Percentiles rank a stretch among this genome's conserved stretches.
Conservation (phyloP, 2,113 vertebrate genomes). For the Hipposideros armiger region DNA sequence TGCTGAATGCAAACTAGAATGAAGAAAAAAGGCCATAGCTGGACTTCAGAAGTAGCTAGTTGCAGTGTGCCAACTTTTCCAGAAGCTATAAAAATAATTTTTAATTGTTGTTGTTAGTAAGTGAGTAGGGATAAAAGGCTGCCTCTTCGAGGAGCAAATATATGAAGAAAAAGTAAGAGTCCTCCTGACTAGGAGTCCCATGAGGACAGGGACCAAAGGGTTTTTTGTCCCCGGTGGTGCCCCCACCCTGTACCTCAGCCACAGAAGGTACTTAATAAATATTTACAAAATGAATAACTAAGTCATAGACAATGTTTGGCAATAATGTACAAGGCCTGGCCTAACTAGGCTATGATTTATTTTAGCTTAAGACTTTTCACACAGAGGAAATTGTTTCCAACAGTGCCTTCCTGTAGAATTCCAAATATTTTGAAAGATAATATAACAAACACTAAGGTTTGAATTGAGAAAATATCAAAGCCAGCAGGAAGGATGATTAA, state of each 20-base stretch:
- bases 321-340: not conserved
- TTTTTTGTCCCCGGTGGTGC: not conserved
- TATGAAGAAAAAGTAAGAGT: not conserved
- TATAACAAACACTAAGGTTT: slow-evolving; percentile 65
- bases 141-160: not conserved
- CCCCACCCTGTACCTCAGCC: not conserved
- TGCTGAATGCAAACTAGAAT: not conserved
- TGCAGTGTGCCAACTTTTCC: not conserved
- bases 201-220: not conserved
- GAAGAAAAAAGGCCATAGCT: not conserved
- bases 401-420: slow-evolving; percentile 72
- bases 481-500: slow-evolving; percentile 66
- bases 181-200: not conserved
- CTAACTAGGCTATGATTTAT: slow-evolving; percentile 62
- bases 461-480: slow-evolving; percentile 68
- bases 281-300: slow-evolving; percentile 36
- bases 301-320: slow-evolving; percentile 13
- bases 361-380: slow-evolving; percentile 69
- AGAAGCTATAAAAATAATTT: slow-evolving; percentile 25
- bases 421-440: slow-evolving; percentile 79
- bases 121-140: not conserved
- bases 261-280: slow-evolving; percentile 25
- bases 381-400: slow-evolving; percentile 71
- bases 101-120: not conserved
- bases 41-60: not conserved